Percentiles rank a stretch among this genome's conserved stretches.
Conservation (phyloP, 2,888 invertebrate genomes). For the Dascillus cervinus region DNA sequence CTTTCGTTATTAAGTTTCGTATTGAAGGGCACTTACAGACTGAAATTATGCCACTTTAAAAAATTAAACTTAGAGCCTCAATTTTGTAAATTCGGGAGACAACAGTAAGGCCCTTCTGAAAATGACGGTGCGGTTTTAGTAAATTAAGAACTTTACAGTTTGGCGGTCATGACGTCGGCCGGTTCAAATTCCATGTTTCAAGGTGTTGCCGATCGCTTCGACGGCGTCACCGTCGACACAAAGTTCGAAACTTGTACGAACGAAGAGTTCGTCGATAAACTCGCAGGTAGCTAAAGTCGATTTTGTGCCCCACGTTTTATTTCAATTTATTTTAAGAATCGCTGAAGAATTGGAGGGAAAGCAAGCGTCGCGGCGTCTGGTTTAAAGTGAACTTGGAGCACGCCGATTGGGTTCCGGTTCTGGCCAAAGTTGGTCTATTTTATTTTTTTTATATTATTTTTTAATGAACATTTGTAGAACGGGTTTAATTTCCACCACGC, state of each 20-base stretch:
- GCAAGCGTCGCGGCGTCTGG: slow-evolving; percentile 68
- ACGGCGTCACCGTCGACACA: slow-evolving; percentile 67
- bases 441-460: slow-evolving; percentile 2
- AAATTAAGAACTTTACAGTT: no score
- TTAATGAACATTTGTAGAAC: slow-evolving; percentile 43
- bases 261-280: slow-evolving; percentile 45
- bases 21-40: no score
- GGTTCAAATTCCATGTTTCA: slow-evolving; percentile 35
- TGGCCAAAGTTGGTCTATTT: slow-evolving; percentile 51
- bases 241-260: slow-evolving; percentile 47
- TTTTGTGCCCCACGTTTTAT: slow-evolving; percentile 2
- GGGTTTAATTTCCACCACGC: slow-evolving; percentile 88
- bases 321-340: slow-evolving; percentile 51
- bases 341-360: slow-evolving; percentile 55
- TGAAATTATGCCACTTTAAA: no score
- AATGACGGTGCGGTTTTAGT: no score
- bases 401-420: slow-evolving; percentile 65
- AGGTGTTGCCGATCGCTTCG: slow-evolving; percentile 56
- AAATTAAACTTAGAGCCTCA: no score
- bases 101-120: no score
- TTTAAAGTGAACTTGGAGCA: slow-evolving; percentile 66
- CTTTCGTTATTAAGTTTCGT: no score
- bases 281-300: slow-evolving; percentile 61
- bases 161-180: no score
- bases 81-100: no score